Percentiles rank a stretch among this genome's conserved stretches.
These are phyloP conservation scores for Virgularia gustaviana DNA, from an alignment of 92 coral and sea anemone species.

Conservation along the genomic window DNA sequence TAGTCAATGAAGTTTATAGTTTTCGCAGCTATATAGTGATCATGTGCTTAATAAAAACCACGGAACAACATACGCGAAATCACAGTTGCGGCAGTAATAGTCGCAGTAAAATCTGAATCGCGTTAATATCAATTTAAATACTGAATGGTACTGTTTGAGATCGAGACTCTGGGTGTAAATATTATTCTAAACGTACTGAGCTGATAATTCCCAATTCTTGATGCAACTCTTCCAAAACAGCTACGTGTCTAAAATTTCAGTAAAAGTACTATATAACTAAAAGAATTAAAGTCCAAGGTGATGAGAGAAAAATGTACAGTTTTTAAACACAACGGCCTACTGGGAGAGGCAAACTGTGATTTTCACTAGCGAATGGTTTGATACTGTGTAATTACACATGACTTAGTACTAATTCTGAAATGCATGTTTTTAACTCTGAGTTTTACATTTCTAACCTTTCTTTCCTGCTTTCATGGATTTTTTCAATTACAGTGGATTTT, in stretches of 20 bases:
- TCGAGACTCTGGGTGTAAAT: no score
- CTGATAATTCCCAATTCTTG: slow-evolving; percentile 90
- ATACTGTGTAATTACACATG: not conserved
- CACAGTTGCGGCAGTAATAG: no score
- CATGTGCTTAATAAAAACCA: no score
- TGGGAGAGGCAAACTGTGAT: no score
- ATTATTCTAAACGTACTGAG: slow-evolving; percentile 86
- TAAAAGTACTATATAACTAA: not conserved
- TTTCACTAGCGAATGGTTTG: no score
- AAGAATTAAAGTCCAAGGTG: not conserved
- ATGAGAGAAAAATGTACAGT: not conserved
- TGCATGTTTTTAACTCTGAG: not conserved
- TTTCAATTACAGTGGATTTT: slow-evolving; percentile 77
- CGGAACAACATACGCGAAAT: no score
- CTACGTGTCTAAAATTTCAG: slow-evolving; percentile 61
- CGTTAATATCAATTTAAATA: no score
- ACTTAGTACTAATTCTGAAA: not conserved
- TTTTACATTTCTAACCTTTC: slow-evolving; percentile 56
- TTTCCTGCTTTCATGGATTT: slow-evolving; percentile 78
- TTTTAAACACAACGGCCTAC: no score
- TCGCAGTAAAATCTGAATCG: no score
- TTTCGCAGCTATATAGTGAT: no score
- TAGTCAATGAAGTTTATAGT: no score
- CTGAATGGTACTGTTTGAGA: no score
- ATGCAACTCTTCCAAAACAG: slow-evolving; percentile 84